Conservation (phyloP, 2,113 vertebrate genomes). For the Gallinago jamesoni region DNA sequence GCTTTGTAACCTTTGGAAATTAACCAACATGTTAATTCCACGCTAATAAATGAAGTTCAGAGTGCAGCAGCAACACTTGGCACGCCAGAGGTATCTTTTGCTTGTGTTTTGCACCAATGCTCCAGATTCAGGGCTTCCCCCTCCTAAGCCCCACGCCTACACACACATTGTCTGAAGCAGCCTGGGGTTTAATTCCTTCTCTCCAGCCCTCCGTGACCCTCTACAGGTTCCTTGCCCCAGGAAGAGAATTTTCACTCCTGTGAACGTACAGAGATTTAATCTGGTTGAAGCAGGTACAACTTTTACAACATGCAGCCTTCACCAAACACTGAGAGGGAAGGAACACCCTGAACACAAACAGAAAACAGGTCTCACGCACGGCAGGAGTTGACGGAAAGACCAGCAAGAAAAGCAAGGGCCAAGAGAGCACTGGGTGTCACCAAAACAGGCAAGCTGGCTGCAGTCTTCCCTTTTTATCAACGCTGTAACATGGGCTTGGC, state of each 20-base stretch:
- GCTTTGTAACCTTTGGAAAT: neutral
- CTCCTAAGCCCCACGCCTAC: neutral
- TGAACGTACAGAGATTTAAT: neutral
- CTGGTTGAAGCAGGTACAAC: neutral
- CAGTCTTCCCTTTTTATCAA: neutral
- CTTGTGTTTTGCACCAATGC: neutral
- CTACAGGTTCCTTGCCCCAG: neutral
- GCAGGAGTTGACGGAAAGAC: neutral
- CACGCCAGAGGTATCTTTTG: fast-evolving
- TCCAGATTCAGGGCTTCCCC: neutral
- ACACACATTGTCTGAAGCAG: neutral
- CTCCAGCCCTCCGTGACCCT: neutral
- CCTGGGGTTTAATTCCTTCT: neutral
- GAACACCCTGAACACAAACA: constrained; percentile 58
- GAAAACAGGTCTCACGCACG: neutral
- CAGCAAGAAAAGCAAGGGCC: neutral
- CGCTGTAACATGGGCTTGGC: neutral
- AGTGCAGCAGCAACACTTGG: neutral
- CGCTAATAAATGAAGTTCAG: neutral
- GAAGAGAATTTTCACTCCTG: neutral
- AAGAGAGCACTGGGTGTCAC: neutral
- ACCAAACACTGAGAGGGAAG: neutral
- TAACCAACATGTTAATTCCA: neutral
- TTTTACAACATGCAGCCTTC: neutral
- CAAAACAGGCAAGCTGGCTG: neutral